Percentiles rank a stretch among this genome's conserved stretches.
Conservation (phyloP, 2,888 invertebrate genomes). For the Prostheceraeus crozeri region DNA sequence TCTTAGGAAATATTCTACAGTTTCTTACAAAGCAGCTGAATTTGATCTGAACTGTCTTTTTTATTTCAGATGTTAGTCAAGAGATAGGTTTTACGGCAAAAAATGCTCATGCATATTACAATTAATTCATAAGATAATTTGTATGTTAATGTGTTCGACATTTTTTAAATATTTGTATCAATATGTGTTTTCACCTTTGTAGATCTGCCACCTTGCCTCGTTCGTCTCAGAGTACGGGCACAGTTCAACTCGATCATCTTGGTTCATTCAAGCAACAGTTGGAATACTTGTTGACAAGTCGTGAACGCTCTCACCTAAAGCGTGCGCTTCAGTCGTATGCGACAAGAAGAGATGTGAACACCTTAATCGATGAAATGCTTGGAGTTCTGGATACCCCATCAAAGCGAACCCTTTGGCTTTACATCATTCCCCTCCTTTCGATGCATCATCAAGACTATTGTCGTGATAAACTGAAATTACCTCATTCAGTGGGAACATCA, state of each 20-base stretch:
- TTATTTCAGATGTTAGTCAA: too few species aligned
- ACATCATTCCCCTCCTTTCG: conserved; percentile 49
- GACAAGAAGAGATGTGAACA: conserved; percentile 49
- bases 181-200: too few species aligned
- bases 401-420: conserved; percentile 52
- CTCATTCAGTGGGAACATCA: conserved; percentile 31
- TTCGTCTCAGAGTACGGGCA: too few species aligned
- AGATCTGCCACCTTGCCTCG: too few species aligned
- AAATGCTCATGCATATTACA: too few species aligned
- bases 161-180: too few species aligned
- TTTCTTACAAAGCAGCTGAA: too few species aligned
- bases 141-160: too few species aligned
- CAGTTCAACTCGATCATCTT: conserved; percentile 36
- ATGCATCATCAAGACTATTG: conserved; percentile 46
- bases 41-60: too few species aligned
- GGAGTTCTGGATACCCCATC: conserved; percentile 53
- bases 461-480: conserved; percentile 43
- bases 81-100: too few species aligned
- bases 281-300: conserved; percentile 51
- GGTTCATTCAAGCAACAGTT: conserved; percentile 43
- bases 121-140: too few species aligned
- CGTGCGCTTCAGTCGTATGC: conserved; percentile 48
- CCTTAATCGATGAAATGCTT: conserved; percentile 46
- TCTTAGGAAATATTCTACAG: too few species aligned
- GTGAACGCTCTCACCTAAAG: conserved; percentile 49